Percentiles rank a stretch among this genome's conserved stretches.
Conservation (phyloP, 30 jellyfish, hydroid and myxozoan species). For the Cassiopea xamachana region DNA sequence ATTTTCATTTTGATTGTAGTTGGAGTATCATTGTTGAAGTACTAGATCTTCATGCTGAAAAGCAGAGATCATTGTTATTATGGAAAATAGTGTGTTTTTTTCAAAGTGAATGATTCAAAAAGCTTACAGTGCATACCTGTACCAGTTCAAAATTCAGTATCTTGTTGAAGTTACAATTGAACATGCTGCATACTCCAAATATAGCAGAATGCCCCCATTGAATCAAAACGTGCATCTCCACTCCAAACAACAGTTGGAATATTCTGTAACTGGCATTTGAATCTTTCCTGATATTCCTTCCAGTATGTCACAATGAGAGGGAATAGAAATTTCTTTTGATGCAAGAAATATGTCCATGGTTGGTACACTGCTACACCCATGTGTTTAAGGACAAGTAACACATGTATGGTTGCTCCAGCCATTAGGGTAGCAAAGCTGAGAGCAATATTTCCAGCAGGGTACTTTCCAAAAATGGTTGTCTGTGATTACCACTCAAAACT, state of each 20-base stretch:
- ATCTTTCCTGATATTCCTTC: neutral
- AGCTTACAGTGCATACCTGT: neutral
- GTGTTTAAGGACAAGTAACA: neutral
- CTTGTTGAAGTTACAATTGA: slow-evolving; percentile 6
- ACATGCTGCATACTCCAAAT: slow-evolving; percentile 22
- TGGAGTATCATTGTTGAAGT: neutral
- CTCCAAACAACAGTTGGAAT: slow-evolving; percentile 12
- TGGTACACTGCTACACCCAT: neutral
- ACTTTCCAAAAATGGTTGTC: slow-evolving; percentile 37
- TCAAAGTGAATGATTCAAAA: neutral
- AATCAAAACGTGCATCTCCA: slow-evolving; percentile 49
- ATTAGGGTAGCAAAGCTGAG: slow-evolving; percentile 47
- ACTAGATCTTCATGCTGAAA: neutral
- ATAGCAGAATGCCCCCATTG: slow-evolving; percentile 29
- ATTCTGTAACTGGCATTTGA: slow-evolving; percentile 6
- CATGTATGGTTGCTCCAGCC: slow-evolving; percentile 28
- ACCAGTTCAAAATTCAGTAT: slow-evolving; percentile 15
- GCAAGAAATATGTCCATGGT: neutral
- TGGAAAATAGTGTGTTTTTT: neutral
- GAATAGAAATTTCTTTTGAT: neutral
- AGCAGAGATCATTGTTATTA: neutral
- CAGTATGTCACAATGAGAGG: neutral
- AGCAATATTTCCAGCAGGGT: slow-evolving; percentile 63
- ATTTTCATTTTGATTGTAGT: neutral
- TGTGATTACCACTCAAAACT: slow-evolving; percentile 45